phyloP scores from a whole-genome alignment of 2,888 invertebrate species.

The Ophion ellenae region DNA sequence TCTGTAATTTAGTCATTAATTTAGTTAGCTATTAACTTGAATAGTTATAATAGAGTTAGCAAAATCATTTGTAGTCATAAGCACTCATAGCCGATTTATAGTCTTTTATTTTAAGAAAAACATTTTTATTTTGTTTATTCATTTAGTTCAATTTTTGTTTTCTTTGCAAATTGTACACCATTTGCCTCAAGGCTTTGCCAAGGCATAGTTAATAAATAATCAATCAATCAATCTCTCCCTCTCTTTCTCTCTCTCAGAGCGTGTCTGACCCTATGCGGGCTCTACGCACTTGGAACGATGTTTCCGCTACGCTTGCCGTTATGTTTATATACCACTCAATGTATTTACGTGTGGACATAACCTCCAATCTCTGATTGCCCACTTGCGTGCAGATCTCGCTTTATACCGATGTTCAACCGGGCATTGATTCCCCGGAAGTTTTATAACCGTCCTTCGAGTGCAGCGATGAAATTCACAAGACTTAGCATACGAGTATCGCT shows the following conservation, averaged over 20 bases:
- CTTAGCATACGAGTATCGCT: not conserved
- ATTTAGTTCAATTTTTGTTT: no score
- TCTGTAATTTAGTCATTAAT: no score
- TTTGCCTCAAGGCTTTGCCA: no score
- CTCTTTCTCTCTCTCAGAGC: constrained; percentile 13
- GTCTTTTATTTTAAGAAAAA: no score
- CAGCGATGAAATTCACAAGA: not conserved
- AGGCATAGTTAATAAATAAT: no score
- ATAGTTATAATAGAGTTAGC: no score
- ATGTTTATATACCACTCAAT: not conserved
- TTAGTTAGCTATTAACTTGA: no score
- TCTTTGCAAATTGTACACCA: no score
- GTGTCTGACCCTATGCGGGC: constrained; percentile 57
- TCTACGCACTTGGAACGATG: constrained; percentile 43
- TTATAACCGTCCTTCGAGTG: not conserved
- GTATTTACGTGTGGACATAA: not conserved
- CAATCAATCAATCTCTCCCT: not conserved
- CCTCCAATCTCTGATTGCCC: constrained; percentile 50
- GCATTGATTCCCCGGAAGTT: constrained; percentile 31
- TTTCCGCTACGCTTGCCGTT: constrained; percentile 31
- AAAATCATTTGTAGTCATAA: no score
- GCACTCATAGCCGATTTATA: no score
- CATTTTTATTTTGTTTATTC: no score
- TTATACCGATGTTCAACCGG: not conserved
- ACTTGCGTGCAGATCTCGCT: constrained; percentile 29